Evolutionary conservation across 1,140 invertebrate genomes (phyloP), one percentile per base, ranked within the genome.

Genomic region (Bombus polaris): DNA sequence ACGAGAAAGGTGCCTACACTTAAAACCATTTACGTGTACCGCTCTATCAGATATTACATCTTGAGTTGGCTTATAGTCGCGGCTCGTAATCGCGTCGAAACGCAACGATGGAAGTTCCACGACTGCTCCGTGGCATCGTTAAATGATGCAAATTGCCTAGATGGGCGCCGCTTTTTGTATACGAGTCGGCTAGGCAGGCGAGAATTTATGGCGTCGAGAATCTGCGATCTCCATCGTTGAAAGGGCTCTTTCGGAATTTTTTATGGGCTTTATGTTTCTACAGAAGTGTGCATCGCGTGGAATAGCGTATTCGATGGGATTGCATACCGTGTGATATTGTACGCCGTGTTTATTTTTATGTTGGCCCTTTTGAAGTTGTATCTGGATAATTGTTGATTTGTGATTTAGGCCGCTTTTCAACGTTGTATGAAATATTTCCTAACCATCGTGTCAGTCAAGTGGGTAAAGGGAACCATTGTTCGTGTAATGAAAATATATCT

Each of bases 21-120:
- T 84, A 71, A 84, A 84, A 79, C 75, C 83, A 77, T 83, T 83
- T 83, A 77, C 81, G 73, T 83, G 81, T 83, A 83, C 72, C 66
- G 32, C n/a, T 71, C 53, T 84, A 72, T 79, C 83, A 62, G 83
- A 44, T 71, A 71, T 71, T 84, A 84, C 53, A 62, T 71, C 75
- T 72, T 47, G 25, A 25, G 25, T 9, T 37, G 39, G n/a, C 15
- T 9, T 25, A 0, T 1, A 39, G 28, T 72, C 70, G 37, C 13
- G 10, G n/a, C 22, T 25, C 39, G 75, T 70, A 62, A 84, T 78
- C 65, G 68, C 53, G 65, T n/a, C 62, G 70, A 28, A 65, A 73
- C 15, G 35, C 73, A 35, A 77, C 39, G 73, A 1, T 53, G 44
- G 22, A 42, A n/a, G 73, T 37, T 28, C 47, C 22, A 28, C 47